Percentiles rank a stretch among this genome's conserved stretches.
These are phyloP conservation scores for Stigmatopora argus DNA, from an alignment of 2,113 vertebrate species.

Conservation along the genomic window DNA sequence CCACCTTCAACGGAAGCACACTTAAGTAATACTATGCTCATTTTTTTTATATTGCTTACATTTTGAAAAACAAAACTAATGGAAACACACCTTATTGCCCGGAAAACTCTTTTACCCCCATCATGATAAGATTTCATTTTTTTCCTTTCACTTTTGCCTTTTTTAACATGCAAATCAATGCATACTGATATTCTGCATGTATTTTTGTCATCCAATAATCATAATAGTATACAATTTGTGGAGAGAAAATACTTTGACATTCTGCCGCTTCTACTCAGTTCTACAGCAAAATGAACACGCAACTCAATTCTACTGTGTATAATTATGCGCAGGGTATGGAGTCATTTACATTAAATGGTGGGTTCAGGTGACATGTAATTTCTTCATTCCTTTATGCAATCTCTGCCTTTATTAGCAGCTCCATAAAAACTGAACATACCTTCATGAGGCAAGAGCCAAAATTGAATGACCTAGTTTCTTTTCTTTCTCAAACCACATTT, in stretches of 20 bases:
- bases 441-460: background rate
- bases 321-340: conserved; percentile 43
- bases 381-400: conserved; percentile 41
- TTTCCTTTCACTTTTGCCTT: background rate
- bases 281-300: conserved; percentile 51
- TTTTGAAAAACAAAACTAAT: too few species aligned
- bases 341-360: conserved; percentile 51
- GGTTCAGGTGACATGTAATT: conserved; percentile 52
- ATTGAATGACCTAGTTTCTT: background rate
- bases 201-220: conserved; percentile 56
- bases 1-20: too few species aligned
- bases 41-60: too few species aligned
- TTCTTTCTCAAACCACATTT: conserved; percentile 52
- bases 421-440: conserved; percentile 5
- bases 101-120: too few species aligned
- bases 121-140: background rate
- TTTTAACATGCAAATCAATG: background rate
- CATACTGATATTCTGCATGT: conserved; percentile 42
- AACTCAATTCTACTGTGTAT: conserved; percentile 43
- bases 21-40: too few species aligned
- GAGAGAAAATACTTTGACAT: conserved; percentile 42
- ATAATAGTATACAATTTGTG: conserved; percentile 45
- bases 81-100: too few species aligned
- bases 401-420: conserved; percentile 29
- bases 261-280: conserved; percentile 41